phyloP scores from a whole-genome alignment of 2,113 vertebrate species.

The Capreolus pygargus region DNA sequence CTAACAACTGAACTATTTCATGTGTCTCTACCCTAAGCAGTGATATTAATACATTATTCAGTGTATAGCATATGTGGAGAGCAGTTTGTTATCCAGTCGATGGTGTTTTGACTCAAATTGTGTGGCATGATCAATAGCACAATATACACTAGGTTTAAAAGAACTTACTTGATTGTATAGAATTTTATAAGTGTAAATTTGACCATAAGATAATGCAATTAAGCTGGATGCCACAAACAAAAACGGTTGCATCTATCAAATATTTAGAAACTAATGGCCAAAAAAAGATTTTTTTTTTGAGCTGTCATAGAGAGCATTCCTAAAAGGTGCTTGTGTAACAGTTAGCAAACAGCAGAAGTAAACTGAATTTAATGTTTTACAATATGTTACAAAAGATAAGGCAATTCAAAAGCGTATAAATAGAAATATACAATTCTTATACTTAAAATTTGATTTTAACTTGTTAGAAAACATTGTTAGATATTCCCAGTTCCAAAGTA shows the following conservation, averaged over 20 bases:
- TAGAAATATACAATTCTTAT: neutral
- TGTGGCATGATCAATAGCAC: neutral
- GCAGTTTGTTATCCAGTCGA: neutral
- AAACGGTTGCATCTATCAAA: neutral
- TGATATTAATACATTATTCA: constrained; percentile 3
- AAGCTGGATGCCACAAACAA: constrained; percentile 6
- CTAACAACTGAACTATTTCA: constrained; percentile 44
- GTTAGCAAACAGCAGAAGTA: neutral
- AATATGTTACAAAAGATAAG: constrained; percentile 6
- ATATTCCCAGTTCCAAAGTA: neutral
- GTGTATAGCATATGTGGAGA: neutral
- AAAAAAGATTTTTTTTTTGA: constrained; percentile 30
- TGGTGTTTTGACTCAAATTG: neutral
- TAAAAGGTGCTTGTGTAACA: neutral
- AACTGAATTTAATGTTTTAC: neutral
- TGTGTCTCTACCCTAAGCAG: neutral
- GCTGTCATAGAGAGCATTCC: neutral
- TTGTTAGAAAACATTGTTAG: constrained; percentile 6
- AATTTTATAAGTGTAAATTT: constrained; percentile 42
- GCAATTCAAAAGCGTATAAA: neutral
- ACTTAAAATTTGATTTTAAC: neutral
- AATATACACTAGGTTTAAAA: neutral
- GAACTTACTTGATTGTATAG: neutral
- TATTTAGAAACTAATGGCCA: constrained; percentile 17
- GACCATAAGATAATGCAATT: neutral